Evolutionary conservation across 2,797 vertebrate species (phyloP).

Genomic region (Aphelocoma californica): DNA sequence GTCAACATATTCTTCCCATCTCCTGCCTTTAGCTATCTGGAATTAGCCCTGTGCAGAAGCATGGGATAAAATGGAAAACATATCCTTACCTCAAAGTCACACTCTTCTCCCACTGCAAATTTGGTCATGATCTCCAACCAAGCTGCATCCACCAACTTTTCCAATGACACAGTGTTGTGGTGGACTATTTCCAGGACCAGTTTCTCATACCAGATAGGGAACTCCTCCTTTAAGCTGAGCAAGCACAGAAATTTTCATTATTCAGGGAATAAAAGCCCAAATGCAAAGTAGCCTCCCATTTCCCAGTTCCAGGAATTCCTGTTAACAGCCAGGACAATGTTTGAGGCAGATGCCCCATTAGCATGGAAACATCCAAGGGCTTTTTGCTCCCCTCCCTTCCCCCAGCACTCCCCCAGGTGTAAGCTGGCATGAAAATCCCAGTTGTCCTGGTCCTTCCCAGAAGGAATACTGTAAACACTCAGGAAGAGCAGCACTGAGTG

Average conservation of each 20-base stretch:
- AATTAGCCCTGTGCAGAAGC: not conserved
- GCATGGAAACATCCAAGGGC: not conserved
- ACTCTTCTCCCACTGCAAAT: slow-evolving; percentile 93
- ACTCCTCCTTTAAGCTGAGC: slow-evolving; percentile 93
- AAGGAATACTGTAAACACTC: not conserved
- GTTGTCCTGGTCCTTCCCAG: not conserved
- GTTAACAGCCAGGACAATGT: not conserved
- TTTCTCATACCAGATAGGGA: slow-evolving; percentile 96
- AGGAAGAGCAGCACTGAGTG: not conserved
- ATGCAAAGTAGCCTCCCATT: not conserved
- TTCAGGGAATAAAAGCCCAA: not conserved
- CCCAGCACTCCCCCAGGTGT: not conserved
- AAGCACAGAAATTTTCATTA: not conserved
- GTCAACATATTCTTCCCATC: not conserved
- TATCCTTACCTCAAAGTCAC: slow-evolving; percentile 91
- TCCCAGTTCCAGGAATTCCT: not conserved
- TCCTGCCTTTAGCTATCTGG: not conserved
- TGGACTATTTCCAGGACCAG: slow-evolving; percentile 96
- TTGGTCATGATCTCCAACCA: slow-evolving; percentile 99
- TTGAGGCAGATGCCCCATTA: not conserved
- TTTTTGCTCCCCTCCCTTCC: not conserved
- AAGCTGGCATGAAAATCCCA: not conserved
- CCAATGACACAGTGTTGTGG: slow-evolving; percentile 95
- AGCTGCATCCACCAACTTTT: slow-evolving; percentile 93
- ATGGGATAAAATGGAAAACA: not conserved